Conservation (phyloP, 2,888 invertebrate species). For the Cephalotes varians region DNA sequence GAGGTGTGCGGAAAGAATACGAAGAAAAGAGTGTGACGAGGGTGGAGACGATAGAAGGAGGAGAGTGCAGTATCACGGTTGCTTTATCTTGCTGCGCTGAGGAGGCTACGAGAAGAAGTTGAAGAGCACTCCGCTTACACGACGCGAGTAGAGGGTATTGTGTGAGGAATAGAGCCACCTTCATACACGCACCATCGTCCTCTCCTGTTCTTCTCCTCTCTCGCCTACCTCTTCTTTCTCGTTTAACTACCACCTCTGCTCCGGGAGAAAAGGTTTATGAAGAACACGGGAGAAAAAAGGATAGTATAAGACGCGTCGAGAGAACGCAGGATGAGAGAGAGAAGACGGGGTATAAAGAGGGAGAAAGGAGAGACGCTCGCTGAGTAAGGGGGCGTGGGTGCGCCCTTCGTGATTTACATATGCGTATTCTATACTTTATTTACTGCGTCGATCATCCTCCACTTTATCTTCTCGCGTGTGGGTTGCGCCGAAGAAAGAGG, state of each 20-base stretch:
- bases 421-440: constrained; percentile 84
- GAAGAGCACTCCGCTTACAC: constrained; percentile 71
- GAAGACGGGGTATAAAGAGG: constrained; percentile 32
- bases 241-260: constrained; percentile 54
- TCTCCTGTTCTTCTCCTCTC: constrained; percentile 36
- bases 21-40: constrained; percentile 67
- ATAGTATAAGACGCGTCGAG: constrained; percentile 44
- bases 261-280: constrained; percentile 61
- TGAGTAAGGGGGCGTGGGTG: constrained; percentile 83
- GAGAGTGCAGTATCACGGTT: constrained; percentile 73
- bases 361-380: constrained; percentile 59
- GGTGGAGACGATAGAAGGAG: constrained; percentile 55
- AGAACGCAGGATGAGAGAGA: constrained; percentile 36
- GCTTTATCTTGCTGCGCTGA: constrained; percentile 75
- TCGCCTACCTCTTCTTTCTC: constrained; percentile 30
- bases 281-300: constrained; percentile 46
- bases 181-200: constrained; percentile 68
- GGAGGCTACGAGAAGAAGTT: constrained; percentile 70
- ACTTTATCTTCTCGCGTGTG: constrained; percentile 79
- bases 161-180: constrained; percentile 70
- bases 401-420: constrained; percentile 85
- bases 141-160: constrained; percentile 69
- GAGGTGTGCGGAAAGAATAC: constrained; percentile 48
- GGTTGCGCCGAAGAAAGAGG: constrained; percentile 65
- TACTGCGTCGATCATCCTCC: constrained; percentile 84